Percentiles rank a stretch among this genome's conserved stretches.
These are phyloP conservation scores for Thereva unica DNA, from an alignment of 2,888 invertebrate species.

Conservation along the genomic window DNA sequence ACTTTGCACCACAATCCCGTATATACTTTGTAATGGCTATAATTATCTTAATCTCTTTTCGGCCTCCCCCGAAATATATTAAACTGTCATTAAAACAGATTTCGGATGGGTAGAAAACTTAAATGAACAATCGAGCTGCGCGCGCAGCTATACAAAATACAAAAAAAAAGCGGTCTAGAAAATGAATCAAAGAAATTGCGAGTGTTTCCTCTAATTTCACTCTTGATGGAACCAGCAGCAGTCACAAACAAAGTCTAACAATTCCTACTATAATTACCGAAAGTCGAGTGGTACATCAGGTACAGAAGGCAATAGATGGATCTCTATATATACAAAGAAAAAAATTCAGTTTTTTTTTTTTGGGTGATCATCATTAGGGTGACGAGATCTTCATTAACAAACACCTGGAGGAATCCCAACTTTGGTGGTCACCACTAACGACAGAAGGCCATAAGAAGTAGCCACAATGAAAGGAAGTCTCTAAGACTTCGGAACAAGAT, in stretches of 20 bases:
- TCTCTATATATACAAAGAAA: neutral
- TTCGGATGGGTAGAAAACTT: no score
- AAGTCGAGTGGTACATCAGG: no score
- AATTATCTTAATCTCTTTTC: no score
- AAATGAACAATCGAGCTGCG: no score
- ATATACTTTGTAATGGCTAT: no score
- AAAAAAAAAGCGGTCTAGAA: neutral
- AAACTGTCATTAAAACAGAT: no score
- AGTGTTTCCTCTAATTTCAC: neutral
- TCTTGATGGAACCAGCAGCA: neutral
- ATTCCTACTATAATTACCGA: no score
- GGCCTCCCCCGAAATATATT: no score
- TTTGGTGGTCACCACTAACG: constrained; percentile 31
- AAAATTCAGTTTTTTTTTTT: constrained; percentile 1
- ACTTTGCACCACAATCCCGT: no score
- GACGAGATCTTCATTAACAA: constrained; percentile 37
- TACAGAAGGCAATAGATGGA: no score
- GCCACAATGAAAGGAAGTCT: constrained; percentile 29
- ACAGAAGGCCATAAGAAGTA: constrained; percentile 20
- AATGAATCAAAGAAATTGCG: neutral
- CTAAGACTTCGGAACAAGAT: constrained; percentile 5
- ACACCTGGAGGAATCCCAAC: constrained; percentile 28
- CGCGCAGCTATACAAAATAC: no score
- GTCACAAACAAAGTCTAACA: no score
- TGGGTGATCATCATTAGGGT: constrained; percentile 35